Conservation (phyloP, 2,113 vertebrate species). For the Gopherus flavomarginatus region DNA sequence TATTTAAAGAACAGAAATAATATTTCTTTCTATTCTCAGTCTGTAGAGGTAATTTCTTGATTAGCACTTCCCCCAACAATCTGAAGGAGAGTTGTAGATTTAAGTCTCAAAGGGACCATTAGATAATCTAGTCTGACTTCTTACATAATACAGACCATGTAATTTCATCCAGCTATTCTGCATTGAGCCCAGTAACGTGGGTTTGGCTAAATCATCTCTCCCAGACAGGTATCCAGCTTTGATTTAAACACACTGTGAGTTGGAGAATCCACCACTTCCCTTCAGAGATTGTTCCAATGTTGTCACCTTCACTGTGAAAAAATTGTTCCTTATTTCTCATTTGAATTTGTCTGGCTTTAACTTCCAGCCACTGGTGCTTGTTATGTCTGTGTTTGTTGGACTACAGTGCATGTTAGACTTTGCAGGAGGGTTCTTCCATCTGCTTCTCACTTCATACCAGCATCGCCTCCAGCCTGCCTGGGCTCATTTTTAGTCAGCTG, state of each 20-base stretch:
- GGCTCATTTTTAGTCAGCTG: not conserved
- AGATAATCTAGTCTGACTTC: not conserved
- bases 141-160: not conserved
- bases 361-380: not conserved
- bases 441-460: not conserved
- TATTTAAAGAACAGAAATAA: not conserved
- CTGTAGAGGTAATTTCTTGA: not conserved
- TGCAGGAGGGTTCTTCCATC: not conserved
- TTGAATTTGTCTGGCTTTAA: not conserved
- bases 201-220: not conserved
- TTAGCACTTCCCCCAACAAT: not conserved
- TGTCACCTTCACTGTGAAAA: not conserved
- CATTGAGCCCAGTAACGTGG: not conserved
- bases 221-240: not conserved
- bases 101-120: not conserved
- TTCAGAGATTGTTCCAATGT: not conserved
- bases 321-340: not conserved
- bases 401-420: not conserved
- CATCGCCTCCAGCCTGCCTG: not conserved
- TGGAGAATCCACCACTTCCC: not conserved
- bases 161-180: not conserved
- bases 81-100: not conserved
- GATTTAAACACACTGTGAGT: not conserved
- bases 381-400: not conserved
- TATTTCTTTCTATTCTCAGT: not conserved